Evolutionary conservation across 1,140 invertebrate genomes (phyloP), one percentile per base, ranked within the genome.

Genomic region (Musca vetustissima): DNA sequence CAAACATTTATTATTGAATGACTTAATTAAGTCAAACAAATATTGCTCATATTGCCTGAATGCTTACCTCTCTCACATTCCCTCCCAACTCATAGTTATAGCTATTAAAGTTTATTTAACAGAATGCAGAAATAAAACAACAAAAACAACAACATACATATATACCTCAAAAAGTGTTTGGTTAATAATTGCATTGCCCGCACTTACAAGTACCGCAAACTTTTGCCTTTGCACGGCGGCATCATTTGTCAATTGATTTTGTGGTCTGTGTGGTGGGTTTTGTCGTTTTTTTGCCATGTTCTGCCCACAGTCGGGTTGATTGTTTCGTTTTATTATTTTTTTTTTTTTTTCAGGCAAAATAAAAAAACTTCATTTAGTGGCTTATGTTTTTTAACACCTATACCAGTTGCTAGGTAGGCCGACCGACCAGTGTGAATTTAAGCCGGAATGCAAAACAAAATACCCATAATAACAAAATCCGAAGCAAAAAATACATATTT

Each of bases 241-340:
- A 71, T 72, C 69, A 75, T 79, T 75, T 72, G 77, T 70, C 75
- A 79, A 79, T 79, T 79, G 77, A 79, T 79, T 77, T 79, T 73
- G 67, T 32, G 67, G 67, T 66, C 48, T 32, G 28, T n/a, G n/a
- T n/a, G 28, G 28, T 59, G 24, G 17, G 14, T 59, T 59, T 15
- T 59, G 55, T 59, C n/a, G n/a, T 32, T 32, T 32, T 32, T 32
- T 32, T 4, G 9, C 28, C 78, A 76, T 43, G 76, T 74, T 78
- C 74, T 77, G 4, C 73, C 61, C 73, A 73, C 74, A 76, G 74
- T 77, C 76, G 73, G 73, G 76, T 77, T 76, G 57, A 49, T 74
- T 74, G 74, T 75, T 75, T 75, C n/a, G n/a, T n/a, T n/a, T n/a
- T n/a, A n/a, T n/a, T n/a, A n/a, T 73, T 65, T 68, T 66, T 66